A percentile compares a stretch with the other conserved stretches of the same genome.
These are phyloP conservation scores for Macrophya alboannulata DNA, from an alignment of 2,888 invertebrate genomes.

Conservation along the genomic window DNA sequence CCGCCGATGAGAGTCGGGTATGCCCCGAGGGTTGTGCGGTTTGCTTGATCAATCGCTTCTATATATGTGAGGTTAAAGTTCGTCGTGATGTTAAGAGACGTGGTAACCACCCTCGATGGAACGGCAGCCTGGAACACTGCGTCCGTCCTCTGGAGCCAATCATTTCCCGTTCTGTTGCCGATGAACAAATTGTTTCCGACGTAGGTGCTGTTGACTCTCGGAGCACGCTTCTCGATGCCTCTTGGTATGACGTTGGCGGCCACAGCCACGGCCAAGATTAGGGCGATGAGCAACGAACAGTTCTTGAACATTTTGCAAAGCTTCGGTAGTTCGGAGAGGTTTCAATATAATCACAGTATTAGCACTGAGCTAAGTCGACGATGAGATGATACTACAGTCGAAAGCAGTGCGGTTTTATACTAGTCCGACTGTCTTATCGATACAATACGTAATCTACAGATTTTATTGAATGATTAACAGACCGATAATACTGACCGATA, in stretches of 20 bases:
- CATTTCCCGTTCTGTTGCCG: neutral
- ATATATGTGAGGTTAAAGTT: slow-evolving; percentile 41
- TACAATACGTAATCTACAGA: neutral
- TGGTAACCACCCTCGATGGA: neutral
- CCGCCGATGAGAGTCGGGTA: slow-evolving; percentile 34
- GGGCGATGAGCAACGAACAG: slow-evolving; percentile 13
- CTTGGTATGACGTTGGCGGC: slow-evolving; percentile 30
- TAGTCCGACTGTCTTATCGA: neutral
- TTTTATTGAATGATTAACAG: neutral
- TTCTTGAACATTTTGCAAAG: slow-evolving; percentile 24
- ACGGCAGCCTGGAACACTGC: neutral
- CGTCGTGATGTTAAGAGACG: neutral
- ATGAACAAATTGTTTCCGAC: slow-evolving; percentile 47
- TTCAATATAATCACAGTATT: neutral
- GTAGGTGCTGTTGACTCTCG: slow-evolving; percentile 12
- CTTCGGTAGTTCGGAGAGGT: neutral
- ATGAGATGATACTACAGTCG: neutral
- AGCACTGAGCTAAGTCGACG: neutral
- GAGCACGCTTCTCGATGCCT: neutral
- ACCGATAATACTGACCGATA: neutral
- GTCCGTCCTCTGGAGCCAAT: slow-evolving; percentile 36
- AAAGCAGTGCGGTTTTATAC: neutral
- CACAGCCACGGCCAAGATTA: slow-evolving; percentile 22
- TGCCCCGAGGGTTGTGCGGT: neutral
- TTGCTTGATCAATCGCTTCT: neutral